Evolutionary conservation across 2,797 vertebrate genomes (phyloP).

Genomic region (Merluccius polli): DNA sequence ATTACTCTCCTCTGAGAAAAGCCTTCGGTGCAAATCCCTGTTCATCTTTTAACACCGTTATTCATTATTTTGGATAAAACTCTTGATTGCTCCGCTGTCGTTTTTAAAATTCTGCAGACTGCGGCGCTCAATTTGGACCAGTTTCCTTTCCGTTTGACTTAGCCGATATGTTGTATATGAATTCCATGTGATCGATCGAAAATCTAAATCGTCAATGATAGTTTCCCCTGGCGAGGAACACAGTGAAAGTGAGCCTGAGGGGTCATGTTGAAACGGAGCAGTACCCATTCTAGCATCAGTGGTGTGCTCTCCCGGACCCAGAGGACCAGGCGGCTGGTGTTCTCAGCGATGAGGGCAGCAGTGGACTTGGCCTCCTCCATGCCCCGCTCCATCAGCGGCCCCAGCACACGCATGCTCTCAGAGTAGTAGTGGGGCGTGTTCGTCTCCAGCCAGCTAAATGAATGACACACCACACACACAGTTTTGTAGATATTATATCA

Average conservation of each 20-base stretch:
- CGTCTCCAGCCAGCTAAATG: conserved; percentile 80
- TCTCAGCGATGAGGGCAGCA: conserved; percentile 57
- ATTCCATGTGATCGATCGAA: background rate
- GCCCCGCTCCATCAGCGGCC: conserved; percentile 73
- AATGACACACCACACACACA: conserved; percentile 2
- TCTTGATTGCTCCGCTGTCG: background rate
- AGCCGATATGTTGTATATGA: background rate
- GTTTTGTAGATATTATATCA: background rate
- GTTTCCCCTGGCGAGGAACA: background rate
- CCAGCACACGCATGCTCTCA: conserved; percentile 52
- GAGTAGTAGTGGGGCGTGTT: conserved; percentile 77
- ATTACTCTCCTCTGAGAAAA: background rate
- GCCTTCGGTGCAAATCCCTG: background rate
- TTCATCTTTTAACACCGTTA: background rate
- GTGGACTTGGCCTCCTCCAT: conserved; percentile 59
- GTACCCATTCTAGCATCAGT: conserved; percentile 78
- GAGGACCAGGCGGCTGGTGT: conserved; percentile 62
- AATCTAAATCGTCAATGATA: background rate
- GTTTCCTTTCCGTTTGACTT: background rate
- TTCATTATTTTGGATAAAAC: background rate
- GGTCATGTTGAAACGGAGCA: conserved; percentile 8
- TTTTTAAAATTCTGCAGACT: background rate
- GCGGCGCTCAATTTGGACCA: background rate
- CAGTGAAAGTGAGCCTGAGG: background rate
- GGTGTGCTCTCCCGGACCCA: conserved; percentile 73